A percentile compares a stretch with the other conserved stretches of the same genome.
Conservation (phyloP, 2,113 vertebrate species). For the Empidonax alnorum region DNA sequence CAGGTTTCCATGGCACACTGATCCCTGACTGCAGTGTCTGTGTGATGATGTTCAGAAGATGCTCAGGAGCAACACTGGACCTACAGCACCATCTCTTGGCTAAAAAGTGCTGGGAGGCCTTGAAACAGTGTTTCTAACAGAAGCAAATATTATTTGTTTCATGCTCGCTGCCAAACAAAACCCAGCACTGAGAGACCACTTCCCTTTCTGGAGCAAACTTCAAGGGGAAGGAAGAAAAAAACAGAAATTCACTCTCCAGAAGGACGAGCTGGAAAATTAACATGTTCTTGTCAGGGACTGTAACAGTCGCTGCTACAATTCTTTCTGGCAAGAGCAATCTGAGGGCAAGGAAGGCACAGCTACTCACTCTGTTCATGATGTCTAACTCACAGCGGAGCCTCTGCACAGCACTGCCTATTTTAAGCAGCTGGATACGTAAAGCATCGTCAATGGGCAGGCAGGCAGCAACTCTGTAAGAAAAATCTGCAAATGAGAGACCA, state of each 20-base stretch:
- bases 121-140: background rate
- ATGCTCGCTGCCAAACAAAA: background rate
- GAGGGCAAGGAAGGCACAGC: background rate
- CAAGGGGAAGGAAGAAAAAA: background rate
- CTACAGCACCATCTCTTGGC: slow-evolving; percentile 52
- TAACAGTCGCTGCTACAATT: accelerated
- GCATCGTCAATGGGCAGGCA: slow-evolving; percentile 95
- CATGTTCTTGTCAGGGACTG: accelerated
- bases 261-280: background rate
- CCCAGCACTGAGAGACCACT: background rate
- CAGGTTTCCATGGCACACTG: background rate
- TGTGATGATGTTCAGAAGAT: background rate
- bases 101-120: background rate
- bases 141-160: background rate
- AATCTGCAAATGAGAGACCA: slow-evolving; percentile 79
- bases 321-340: background rate
- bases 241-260: background rate
- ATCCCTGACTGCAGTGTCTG: no score
- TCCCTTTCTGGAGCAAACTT: background rate
- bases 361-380: slow-evolving; percentile 94
- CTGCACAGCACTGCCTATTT: slow-evolving; percentile 95
- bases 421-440: slow-evolving; percentile 90
- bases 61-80: background rate
- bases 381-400: slow-evolving; percentile 95
- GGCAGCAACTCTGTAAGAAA: slow-evolving; percentile 97